Conservation (phyloP, 2,888 invertebrate genomes). For the Lithophane ornitopus region DNA sequence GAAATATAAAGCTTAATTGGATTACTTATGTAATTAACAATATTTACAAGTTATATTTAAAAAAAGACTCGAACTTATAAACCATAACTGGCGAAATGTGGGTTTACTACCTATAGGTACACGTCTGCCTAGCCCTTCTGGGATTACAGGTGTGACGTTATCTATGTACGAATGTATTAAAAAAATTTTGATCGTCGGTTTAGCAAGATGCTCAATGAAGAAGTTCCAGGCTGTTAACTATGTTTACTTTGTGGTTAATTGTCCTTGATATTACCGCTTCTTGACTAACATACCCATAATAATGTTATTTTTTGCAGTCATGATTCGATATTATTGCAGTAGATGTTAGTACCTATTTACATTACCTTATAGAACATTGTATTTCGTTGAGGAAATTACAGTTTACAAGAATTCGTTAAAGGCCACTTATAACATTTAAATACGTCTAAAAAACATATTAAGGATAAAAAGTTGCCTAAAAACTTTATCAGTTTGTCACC, state of each 20-base stretch:
- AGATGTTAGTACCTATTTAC: not conserved
- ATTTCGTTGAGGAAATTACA: constrained; percentile 17
- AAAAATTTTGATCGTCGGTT: not conserved
- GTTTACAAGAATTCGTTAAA: constrained; percentile 34
- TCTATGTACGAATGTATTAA: too few species aligned
- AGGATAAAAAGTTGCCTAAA: constrained; percentile 28
- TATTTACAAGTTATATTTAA: not conserved
- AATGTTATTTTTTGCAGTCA: constrained; percentile 6
- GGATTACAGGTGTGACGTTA: too few species aligned
- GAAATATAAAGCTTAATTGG: not conserved
- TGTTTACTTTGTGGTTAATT: constrained; percentile 31
- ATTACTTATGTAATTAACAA: not conserved
- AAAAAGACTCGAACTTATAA: too few species aligned
- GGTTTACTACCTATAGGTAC: too few species aligned
- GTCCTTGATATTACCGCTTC: constrained; percentile 28
- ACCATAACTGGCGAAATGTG: too few species aligned
- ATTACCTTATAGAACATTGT: constrained; percentile 10
- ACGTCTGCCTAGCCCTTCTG: too few species aligned
- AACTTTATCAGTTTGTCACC: constrained; percentile 45
- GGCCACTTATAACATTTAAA: constrained; percentile 21
- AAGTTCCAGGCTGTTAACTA: not conserved
- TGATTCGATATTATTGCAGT: not conserved
- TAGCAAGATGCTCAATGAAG: not conserved
- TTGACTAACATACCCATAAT: constrained; percentile 3
- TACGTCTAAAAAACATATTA: constrained; percentile 18